These are phyloP conservation scores for Todiramphus saurophagus DNA, from an alignment of 2,113 vertebrate species.

Conservation along the genomic window DNA sequence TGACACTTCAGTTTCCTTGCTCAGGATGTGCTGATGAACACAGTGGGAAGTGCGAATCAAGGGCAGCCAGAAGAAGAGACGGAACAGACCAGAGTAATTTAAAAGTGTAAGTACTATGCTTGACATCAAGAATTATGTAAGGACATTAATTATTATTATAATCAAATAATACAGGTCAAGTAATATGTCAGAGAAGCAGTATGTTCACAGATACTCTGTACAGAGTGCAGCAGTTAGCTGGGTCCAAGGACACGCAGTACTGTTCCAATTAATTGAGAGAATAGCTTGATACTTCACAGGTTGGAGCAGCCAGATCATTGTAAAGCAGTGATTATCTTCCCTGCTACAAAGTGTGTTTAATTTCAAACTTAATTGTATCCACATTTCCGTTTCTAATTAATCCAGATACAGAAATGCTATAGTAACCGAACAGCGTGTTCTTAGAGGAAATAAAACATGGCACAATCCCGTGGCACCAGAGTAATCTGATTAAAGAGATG, in stretches of 20 bases:
- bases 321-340: conserved; percentile 74
- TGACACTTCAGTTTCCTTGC: neutral
- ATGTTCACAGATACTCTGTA: neutral
- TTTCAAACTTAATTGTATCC: conserved; percentile 75
- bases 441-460: conserved; percentile 59
- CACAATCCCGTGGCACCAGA: conserved; percentile 28
- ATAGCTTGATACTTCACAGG: conserved; percentile 53
- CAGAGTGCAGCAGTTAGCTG: neutral
- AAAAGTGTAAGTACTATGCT: neutral
- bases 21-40: neutral
- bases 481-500: conserved; percentile 55
- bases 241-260: conserved; percentile 42
- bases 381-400: conserved; percentile 79
- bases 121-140: neutral
- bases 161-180: conserved; percentile 13
- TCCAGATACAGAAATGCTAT: conserved; percentile 72
- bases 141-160: neutral
- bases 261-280: conserved; percentile 60
- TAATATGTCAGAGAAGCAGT: neutral
- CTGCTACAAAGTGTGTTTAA: conserved; percentile 69
- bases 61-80: neutral
- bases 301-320: conserved; percentile 60
- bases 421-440: conserved; percentile 71
- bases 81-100: conserved; percentile 6
- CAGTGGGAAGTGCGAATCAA: neutral